These are phyloP conservation scores for Hycleus cichorii DNA, from an alignment of 1,140 invertebrate species.

Conservation along the genomic window DNA sequence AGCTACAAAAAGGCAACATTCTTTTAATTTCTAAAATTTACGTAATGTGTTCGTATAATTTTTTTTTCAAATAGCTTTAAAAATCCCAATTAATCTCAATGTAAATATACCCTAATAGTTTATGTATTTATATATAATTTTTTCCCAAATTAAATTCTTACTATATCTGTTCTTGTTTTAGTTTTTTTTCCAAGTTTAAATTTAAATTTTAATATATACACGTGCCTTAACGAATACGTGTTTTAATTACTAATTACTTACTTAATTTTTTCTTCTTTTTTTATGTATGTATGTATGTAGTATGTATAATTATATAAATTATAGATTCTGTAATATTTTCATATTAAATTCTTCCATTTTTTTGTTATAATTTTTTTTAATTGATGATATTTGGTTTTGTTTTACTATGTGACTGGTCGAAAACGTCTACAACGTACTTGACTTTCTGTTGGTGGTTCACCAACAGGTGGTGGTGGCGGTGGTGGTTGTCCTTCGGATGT, in stretches of 20 bases:
- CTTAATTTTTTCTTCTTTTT: not conserved
- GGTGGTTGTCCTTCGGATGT: slow-evolving; percentile 38
- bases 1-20: slow-evolving; percentile 11
- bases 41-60: too few species aligned
- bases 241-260: not conserved
- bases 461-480: slow-evolving; percentile 33
- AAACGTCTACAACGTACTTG: slow-evolving; percentile 36
- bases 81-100: slow-evolving; percentile 10
- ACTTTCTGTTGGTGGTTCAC: slow-evolving; percentile 35
- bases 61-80: not conserved
- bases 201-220: too few species aligned
- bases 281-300: not conserved
- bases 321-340: not conserved
- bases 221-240: not conserved
- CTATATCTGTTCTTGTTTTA: too few species aligned
- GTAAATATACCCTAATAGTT: slow-evolving; percentile 10
- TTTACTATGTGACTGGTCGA: slow-evolving; percentile 38
- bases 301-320: not conserved
- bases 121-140: too few species aligned
- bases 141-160: too few species aligned
- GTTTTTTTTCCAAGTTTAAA: too few species aligned
- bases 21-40: not conserved
- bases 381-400: slow-evolving; percentile 2
- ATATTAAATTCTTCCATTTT: slow-evolving; percentile 2
- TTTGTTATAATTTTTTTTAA: not conserved